These are phyloP conservation scores for Palythoa grandiflora DNA, from an alignment of 92 coral and sea anemone species.

Conservation along the genomic window DNA sequence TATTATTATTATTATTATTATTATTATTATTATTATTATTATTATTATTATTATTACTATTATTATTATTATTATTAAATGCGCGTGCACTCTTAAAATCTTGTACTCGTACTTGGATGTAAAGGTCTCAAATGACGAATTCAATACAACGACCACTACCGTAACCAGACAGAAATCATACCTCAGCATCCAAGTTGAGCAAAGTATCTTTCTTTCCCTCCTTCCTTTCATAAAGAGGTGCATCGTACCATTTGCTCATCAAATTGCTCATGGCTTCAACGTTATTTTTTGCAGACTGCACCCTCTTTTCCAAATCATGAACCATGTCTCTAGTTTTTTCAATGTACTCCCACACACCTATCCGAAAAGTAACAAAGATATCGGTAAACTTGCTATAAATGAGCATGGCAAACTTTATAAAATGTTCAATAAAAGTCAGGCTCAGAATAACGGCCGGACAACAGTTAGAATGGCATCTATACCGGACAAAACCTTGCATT, in stretches of 20 bases:
- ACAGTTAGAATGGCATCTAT: no score
- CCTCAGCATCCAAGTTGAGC: constrained; percentile 84
- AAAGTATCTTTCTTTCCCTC: constrained; percentile 95
- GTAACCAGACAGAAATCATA: neutral
- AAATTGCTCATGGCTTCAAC: constrained; percentile 91
- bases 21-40: no score
- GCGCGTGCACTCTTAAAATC: no score
- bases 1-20: no score
- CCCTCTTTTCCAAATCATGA: constrained; percentile 93
- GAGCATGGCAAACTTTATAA: neutral
- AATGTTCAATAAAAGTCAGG: neutral
- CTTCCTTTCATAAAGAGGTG: constrained; percentile 93
- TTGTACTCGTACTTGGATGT: no score
- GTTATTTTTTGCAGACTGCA: constrained; percentile 94
- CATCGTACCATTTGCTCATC: constrained; percentile 97
- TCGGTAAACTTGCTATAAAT: neutral
- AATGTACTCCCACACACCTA: constrained; percentile 99
- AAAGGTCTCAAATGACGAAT: neutral
- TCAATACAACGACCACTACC: neutral
- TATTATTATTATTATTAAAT: no score
- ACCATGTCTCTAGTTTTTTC: constrained; percentile 95
- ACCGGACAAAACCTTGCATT: no score
- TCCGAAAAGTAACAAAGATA: neutral
- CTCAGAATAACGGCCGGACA: no score
- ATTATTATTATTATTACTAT: no score